Percentiles rank a stretch among this genome's conserved stretches.
Evolutionary conservation across 2,113 vertebrate species (phyloP).

Genomic region (Micronycteris hirsuta): DNA sequence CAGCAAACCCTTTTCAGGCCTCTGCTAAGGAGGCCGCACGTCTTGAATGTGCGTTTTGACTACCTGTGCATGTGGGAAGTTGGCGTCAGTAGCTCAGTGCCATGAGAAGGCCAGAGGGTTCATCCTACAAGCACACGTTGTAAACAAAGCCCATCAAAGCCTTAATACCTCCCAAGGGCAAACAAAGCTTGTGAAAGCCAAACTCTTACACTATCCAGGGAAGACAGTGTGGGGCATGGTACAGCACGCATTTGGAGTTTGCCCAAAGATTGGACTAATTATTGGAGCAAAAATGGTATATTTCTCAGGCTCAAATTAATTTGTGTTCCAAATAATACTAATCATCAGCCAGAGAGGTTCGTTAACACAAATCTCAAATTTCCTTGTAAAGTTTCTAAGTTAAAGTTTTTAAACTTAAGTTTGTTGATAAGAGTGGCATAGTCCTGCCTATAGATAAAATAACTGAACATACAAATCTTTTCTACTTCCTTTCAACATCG

Average conservation of each 20-base stretch:
- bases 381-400: not conserved
- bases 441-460: not conserved
- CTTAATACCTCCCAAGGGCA: not conserved
- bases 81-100: not conserved
- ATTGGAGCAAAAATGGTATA: not conserved
- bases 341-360: not conserved
- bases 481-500: not conserved
- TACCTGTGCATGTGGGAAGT: not conserved
- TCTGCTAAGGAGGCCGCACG: not conserved
- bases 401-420: not conserved
- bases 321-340: not conserved
- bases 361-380: not conserved
- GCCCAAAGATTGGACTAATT: not conserved
- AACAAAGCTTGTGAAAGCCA: not conserved
- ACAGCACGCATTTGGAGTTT: not conserved
- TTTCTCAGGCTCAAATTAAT: not conserved
- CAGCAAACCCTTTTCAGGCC: not conserved
- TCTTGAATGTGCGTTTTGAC: not conserved
- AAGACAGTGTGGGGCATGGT: not conserved
- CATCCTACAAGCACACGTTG: not conserved
- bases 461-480: not conserved
- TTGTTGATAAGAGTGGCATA: not conserved
- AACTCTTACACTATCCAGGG: not conserved
- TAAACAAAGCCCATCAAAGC: not conserved
- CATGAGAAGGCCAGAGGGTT: not conserved